These are phyloP conservation scores for Nilaparvata lugens DNA, from an alignment of 1,140 invertebrate species.

Conservation along the genomic window DNA sequence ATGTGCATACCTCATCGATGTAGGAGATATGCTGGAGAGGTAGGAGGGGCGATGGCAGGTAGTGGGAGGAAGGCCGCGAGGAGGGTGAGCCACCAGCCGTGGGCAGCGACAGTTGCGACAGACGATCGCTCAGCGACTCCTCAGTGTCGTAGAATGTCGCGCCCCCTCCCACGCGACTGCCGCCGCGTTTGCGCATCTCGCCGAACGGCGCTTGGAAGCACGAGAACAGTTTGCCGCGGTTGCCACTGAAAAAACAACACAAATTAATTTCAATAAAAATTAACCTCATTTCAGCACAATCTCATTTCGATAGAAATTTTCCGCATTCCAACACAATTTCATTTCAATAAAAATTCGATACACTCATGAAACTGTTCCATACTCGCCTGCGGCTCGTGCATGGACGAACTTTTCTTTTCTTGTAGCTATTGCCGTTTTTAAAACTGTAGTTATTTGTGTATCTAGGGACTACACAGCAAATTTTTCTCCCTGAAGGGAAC, in stretches of 20 bases:
- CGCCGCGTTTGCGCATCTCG: slow-evolving; percentile 11
- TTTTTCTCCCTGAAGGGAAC: too few species aligned
- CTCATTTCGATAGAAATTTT: too few species aligned
- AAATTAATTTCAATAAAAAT: too few species aligned
- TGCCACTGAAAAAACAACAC: slow-evolving; percentile 8
- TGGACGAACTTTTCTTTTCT: too few species aligned
- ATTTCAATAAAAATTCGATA: too few species aligned
- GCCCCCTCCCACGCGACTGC: background rate
- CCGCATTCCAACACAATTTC: too few species aligned
- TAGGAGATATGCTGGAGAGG: slow-evolving; percentile 24
- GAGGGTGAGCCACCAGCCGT: slow-evolving; percentile 17
- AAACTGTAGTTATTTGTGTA: too few species aligned
- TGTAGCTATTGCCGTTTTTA: too few species aligned
- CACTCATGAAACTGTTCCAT: too few species aligned
- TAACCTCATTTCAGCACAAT: too few species aligned
- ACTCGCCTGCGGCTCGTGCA: too few species aligned
- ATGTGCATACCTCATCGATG: slow-evolving; percentile 25
- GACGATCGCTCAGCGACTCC: slow-evolving; percentile 7
- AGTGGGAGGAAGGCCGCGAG: slow-evolving; percentile 11
- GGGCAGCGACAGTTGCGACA: slow-evolving; percentile 5
- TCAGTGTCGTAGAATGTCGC: slow-evolving; percentile 14
- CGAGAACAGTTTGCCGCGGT: slow-evolving; percentile 46
- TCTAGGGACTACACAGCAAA: too few species aligned
- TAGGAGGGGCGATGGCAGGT: slow-evolving; percentile 17
- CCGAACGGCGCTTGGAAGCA: slow-evolving; percentile 46